A percentile compares a stretch with the other conserved stretches of the same genome.
Conservation (phyloP, 2,113 vertebrate species). For the Hipposideros armiger region DNA sequence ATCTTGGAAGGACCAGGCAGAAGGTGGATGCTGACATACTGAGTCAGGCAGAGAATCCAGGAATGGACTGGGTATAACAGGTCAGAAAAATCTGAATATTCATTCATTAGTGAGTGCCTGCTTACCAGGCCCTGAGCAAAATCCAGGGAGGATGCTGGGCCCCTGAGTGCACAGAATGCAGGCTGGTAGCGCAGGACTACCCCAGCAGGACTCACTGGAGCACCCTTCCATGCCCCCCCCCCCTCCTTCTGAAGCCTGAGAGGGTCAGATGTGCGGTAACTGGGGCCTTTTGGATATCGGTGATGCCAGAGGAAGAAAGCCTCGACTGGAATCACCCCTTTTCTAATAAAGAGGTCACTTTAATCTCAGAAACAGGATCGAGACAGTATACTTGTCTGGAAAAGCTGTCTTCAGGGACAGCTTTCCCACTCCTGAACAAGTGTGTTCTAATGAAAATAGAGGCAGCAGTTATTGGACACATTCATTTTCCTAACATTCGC, state of each 20-base stretch:
- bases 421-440: not conserved
- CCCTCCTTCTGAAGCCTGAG: not conserved
- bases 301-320: not conserved
- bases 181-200: not conserved
- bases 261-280: not conserved
- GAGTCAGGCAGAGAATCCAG: not conserved
- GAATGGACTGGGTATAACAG: not conserved
- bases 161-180: not conserved
- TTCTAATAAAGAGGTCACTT: not conserved
- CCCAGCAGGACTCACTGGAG: not conserved
- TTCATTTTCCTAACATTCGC: constrained; percentile 18
- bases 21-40: not conserved
- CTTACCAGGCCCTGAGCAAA: not conserved
- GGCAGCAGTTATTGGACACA: not conserved
- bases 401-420: constrained; percentile 1
- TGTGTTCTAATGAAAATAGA: constrained; percentile 29
- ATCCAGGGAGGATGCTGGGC: not conserved
- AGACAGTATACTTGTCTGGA: not conserved
- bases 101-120: not conserved
- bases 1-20: not conserved
- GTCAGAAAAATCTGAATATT: not conserved
- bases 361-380: constrained; percentile 31
- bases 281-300: not conserved
- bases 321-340: not conserved
- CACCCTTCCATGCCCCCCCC: fast-evolving